Conservation (phyloP, 2,888 invertebrate species). For the Poecilus cupreus region DNA sequence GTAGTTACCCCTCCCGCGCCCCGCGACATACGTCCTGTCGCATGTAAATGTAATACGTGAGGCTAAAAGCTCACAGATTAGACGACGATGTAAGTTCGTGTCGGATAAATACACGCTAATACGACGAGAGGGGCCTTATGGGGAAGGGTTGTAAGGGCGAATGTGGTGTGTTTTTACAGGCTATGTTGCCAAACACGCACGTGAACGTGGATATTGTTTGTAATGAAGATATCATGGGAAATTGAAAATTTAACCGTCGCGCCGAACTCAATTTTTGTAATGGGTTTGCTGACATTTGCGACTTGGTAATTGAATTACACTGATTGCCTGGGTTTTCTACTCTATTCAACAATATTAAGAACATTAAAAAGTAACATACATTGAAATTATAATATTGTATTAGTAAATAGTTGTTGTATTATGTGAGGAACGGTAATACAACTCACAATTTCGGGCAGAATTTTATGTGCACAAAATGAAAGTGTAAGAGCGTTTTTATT, state of each 20-base stretch:
- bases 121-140: not conserved
- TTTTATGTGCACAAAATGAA: too few species aligned
- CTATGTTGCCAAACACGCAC: not conserved
- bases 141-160: not conserved
- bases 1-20: not conserved
- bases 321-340: too few species aligned
- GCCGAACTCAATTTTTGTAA: not conserved
- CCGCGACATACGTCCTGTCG: not conserved
- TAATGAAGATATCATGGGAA: not conserved
- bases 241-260: not conserved
- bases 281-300: not conserved
- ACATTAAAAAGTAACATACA: too few species aligned
- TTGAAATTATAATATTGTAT: too few species aligned
- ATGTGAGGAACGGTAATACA: too few species aligned
- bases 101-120: conserved; percentile 40
- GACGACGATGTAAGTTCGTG: conserved; percentile 2
- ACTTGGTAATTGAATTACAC: too few species aligned
- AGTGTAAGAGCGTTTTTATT: too few species aligned
- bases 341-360: too few species aligned
- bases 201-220: not conserved
- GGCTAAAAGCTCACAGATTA: conserved; percentile 44
- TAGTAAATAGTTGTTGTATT: too few species aligned
- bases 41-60: conserved; percentile 25
- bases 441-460: too few species aligned
- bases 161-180: not conserved